Evolutionary conservation across 2,888 invertebrate genomes (phyloP), one percentile per base, ranked within the genome.

Genomic region (Nephrotoma flavescens): DNA sequence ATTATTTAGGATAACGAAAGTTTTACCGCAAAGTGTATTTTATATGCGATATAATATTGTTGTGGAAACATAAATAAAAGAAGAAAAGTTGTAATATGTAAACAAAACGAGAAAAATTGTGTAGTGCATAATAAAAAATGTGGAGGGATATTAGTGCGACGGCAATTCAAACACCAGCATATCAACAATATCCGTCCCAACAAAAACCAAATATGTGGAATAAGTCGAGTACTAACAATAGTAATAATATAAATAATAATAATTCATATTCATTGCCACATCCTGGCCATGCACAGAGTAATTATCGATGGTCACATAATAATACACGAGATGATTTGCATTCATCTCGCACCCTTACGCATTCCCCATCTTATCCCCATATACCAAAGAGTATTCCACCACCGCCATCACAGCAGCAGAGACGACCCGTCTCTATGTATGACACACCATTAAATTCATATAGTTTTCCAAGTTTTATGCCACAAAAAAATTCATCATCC

Each of bases 251-350:
- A n/a, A 52, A 52, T 7, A 41, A 41, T 57, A 52, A 52, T 41
- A 57, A 15, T 52, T 89, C 89, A 71, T 89, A 89, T 87, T 89
- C 89, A 6, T 87, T 89, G 42, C 89, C 89, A 41, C 89, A 89
- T 89, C 89, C 89, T 52, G 89, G 88, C n/a, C 88, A 89, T 87
- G 88, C 89, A 45, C 89, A 89, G 5, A 89, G 89, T 86, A 89
- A 89, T 88, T 87, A 87, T 88, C 88, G 89, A 71, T 89, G 89
- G 87, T 86, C 87, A 83, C 87, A 88, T 83, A 87, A 88, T 86
- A 88, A 87, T 83, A 31, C 71, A 11, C 71, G 42, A 45, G 85
- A 88, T 83, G 87, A 88, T 87, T 87, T 87, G 71, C 87, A 88
- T 44, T 88, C 89, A 9, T 45, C 88, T 47, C 57, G 57, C n/a